Evolutionary conservation across 2,888 invertebrate species (phyloP), one percentile per base, ranked within the genome.

Genomic region (Xanthorhoe spadicearia): DNA sequence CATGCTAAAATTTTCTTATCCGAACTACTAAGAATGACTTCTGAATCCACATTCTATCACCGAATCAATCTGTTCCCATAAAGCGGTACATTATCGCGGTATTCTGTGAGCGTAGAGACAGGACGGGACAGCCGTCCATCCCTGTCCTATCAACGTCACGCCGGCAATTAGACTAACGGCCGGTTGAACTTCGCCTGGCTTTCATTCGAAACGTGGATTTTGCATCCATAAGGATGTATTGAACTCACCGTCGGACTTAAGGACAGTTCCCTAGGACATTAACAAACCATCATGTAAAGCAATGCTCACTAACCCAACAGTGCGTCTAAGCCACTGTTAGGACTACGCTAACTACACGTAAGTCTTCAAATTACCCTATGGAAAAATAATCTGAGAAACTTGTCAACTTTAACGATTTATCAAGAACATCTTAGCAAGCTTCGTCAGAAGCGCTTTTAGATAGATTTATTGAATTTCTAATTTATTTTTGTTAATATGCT

Each of bases 91-190:
- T 83, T 84, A 85, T 85, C 81, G 82, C 77, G 73, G 76, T 86
- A 87, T 86, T 86, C 87, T 74, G 75, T 71, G 77, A 80, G 78
- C 84, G 85, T 77, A 71, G 71, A 62, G 77, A 80, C 80, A 79
- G 72, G 77, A 49, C 72, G 69, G 71, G 83, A 81, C 81, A 80
- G 82, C 70, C 81, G 80, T 80, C 81, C 78, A 81, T 83, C 70
- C 58, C 56, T 61, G 72, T 68, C 85, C 80, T 82, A 83, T 89
- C 88, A 86, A 79, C 81, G 88, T 87, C 86, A 74, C 74, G 67
- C 76, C 69, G 81, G 87, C 88, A 89, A 90, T 89, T 90, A 90
- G 85, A 84, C 82, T 87, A 88, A 87, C 85, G 83, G 86, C 76
- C 72, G 74, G 77, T 76, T 83, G 82, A 78, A 77, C 79, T 79